A percentile compares a stretch with the other conserved stretches of the same genome.
Conservation (phyloP, 1,140 invertebrate genomes). For the Neodiprion pinetum region DNA sequence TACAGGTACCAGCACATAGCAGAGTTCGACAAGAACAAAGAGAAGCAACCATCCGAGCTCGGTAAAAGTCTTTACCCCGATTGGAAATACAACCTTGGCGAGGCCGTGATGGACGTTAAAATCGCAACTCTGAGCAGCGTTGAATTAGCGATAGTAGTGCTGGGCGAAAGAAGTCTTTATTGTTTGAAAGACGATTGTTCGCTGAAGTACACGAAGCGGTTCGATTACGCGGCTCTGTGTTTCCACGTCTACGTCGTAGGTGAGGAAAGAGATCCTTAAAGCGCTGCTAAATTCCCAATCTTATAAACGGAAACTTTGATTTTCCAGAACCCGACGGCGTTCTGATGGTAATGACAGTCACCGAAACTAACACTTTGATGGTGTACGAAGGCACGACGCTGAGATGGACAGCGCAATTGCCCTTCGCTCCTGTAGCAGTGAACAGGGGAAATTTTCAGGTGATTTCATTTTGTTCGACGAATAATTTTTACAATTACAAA, state of each 20-base stretch:
- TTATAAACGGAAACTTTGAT: not conserved
- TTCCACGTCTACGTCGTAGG: constrained; percentile 76
- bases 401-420: constrained; percentile 86
- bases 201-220: constrained; percentile 79
- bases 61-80: constrained; percentile 70
- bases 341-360: constrained; percentile 71
- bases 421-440: constrained; percentile 74
- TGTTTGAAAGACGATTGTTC: constrained; percentile 78
- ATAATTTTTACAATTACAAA: not conserved
- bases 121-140: constrained; percentile 63
- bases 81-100: constrained; percentile 81
- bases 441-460: constrained; percentile 68
- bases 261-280: constrained; percentile 49
- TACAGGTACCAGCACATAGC: constrained; percentile 71
- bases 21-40: constrained; percentile 63
- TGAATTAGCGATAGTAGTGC: constrained; percentile 69
- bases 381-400: constrained; percentile 82
- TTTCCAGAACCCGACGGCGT: constrained; percentile 68
- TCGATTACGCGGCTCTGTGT: constrained; percentile 81
- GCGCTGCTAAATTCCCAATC: not conserved
- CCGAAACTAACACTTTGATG: constrained; percentile 74
- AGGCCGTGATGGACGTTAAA: constrained; percentile 73
- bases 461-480: constrained; percentile 27
- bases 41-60: constrained; percentile 46
- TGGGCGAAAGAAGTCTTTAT: constrained; percentile 78